A percentile compares a stretch with the other conserved stretches of the same genome.
phyloP scores from a whole-genome alignment of 1,140 invertebrate genomes.

The Penaeus vannamei region DNA sequence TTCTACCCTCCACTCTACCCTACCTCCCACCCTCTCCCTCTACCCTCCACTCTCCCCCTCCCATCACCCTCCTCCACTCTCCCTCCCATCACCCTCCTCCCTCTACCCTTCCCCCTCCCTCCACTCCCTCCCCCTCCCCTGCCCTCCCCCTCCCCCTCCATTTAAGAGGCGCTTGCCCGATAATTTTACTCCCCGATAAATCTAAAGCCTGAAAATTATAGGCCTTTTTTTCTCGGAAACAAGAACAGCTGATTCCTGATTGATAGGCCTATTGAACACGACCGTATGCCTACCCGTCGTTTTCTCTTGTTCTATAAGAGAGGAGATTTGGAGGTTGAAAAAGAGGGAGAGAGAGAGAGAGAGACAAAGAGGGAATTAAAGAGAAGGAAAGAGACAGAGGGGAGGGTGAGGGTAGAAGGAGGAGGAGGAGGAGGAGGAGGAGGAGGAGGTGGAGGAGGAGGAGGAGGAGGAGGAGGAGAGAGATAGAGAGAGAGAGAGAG shows the following conservation, averaged over 20 bases:
- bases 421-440: background rate
- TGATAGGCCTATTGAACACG: slow-evolving; percentile 31
- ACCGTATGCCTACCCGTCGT: background rate
- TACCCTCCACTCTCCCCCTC: background rate
- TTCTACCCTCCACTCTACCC: background rate
- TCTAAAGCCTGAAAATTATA: slow-evolving; percentile 31
- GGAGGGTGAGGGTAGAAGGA: background rate
- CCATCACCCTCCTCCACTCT: background rate
- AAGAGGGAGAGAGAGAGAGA: background rate
- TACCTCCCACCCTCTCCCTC: background rate
- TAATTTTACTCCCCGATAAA: slow-evolving; percentile 37
- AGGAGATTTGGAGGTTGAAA: background rate
- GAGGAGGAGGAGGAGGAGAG: too few relatives aligned
- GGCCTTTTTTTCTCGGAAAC: background rate
- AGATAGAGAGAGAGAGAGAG: too few relatives aligned
- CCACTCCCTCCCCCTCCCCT: background rate
- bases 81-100: background rate
- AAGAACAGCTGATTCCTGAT: slow-evolving; percentile 21
- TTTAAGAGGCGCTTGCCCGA: too few relatives aligned
- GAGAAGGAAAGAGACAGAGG: background rate
- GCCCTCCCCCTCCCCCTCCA: background rate
- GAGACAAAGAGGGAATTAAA: background rate
- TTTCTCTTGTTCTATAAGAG: too few relatives aligned
- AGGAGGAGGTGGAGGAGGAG: background rate
- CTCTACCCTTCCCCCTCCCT: background rate